Percentiles rank a stretch among this genome's conserved stretches.
phyloP scores from a whole-genome alignment of 2,113 vertebrate species.

The Gasterosteus aculeatus region DNA sequence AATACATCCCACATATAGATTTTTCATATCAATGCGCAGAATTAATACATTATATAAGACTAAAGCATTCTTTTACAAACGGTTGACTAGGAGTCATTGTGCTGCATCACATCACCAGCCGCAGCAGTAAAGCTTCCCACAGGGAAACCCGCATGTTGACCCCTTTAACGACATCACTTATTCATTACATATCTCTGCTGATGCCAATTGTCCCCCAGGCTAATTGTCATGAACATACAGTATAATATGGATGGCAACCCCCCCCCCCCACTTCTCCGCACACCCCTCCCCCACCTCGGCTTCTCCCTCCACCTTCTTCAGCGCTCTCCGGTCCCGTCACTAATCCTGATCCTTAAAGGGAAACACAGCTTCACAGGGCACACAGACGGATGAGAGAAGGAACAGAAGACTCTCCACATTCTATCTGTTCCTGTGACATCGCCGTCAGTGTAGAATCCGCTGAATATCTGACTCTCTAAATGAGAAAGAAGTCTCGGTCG shows the following conservation, averaged over 20 bases:
- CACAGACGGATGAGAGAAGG: not conserved
- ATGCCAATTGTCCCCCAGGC: slow-evolving; percentile 52
- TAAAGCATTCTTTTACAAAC: not conserved
- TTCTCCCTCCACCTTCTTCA: slow-evolving; percentile 53
- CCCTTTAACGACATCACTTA: slow-evolving; percentile 52
- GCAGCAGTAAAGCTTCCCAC: not conserved
- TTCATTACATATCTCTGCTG: slow-evolving; percentile 40
- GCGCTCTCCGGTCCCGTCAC: slow-evolving; percentile 41
- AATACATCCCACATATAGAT: not conserved
- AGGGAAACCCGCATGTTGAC: slow-evolving; percentile 35
- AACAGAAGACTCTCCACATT: not conserved
- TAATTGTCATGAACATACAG: slow-evolving; percentile 61
- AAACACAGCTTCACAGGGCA: slow-evolving; percentile 31
- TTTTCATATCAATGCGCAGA: not conserved
- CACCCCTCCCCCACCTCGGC: slow-evolving; percentile 54
- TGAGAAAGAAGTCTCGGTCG: not conserved
- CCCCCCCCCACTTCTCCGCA: slow-evolving; percentile 37
- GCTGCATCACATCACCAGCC: not conserved
- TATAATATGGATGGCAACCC: slow-evolving; percentile 54
- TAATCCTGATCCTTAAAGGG: slow-evolving; percentile 82
- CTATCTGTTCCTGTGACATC: not conserved
- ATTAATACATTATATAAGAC: not conserved
- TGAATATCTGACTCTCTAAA: not conserved
- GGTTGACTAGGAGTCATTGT: not conserved
- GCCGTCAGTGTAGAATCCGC: not conserved